Base-by-base conservation (phyloP, 2,888 invertebrate species). In the Drosophila buzzatii region DNA sequence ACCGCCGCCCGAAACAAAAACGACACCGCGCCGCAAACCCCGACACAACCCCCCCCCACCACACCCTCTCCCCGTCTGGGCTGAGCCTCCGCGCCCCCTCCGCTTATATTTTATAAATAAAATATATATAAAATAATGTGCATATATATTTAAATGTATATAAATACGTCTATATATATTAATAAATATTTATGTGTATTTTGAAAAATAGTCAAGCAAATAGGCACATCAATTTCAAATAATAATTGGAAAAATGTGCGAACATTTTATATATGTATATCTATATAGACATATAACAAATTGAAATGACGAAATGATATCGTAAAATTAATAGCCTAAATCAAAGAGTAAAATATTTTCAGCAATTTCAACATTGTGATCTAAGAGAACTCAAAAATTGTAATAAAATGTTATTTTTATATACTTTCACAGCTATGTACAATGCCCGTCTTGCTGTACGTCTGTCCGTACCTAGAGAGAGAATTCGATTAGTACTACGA, bases 251-350 rank as follows among this genome's bases (percentile, higher is more conserved):
- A 31, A 27, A 49, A n/a, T 49, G 31, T 49, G 27, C 9, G 18
- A 14, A 35, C 33, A 51, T 51, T 18, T 18, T 52, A 14, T 52
- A 14, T 20, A 3, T 52, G 8, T 20, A 27, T 47, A 23, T 45
- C 3, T 23, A 27, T 47, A 23, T 23, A 23, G 23, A 23, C 23
- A 23, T 23, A 9, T 3, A 14, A 53, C 56, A 64, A 52, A 76
- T 63, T 57, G 37, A 64, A 27, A 56, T 56, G 44, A 12, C 47
- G 3, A 37, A 47, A 45, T 63, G 44, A 41, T 51, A 10, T 42
- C 39, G 55, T 69, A 35, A 41, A 59, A 33, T 62, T 59, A 44
- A 75, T 60, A 47, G 45, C 41, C 39, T 16, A 35, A 56, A 2
- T 23, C 51, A 23, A 23, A 45, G n/a, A 49, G 33, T 51, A 23